Evolutionary conservation across 2,888 invertebrate species (phyloP), one percentile per base, ranked within the genome.

Genomic region (Notodonta dromedarius): DNA sequence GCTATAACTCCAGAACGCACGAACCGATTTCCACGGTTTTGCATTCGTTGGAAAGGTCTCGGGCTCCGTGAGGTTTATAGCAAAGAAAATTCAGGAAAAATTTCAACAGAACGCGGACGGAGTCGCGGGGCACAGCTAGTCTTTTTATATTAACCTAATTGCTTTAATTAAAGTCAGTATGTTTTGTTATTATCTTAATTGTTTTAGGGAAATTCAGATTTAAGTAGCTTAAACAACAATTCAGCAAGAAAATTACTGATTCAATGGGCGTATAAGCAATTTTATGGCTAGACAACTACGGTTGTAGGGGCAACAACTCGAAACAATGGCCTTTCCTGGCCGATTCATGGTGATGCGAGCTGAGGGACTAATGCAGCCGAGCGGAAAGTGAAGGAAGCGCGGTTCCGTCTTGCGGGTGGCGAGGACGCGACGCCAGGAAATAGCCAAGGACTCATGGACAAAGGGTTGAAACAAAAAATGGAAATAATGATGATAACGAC

Each of bases 341-440:
- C 78, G 67, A 69, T 74, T 77, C 79, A 79, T 77, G 70, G 74
- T 73, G 76, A 70, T 68, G 55, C 57, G 59, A 58, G 56, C 72
- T 64, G 78, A 77, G 80, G 79, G 77, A 76, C 74, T 75, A 71
- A 82, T 65, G 69, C 86, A 87, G 67, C 81, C 76, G 73, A 83
- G 82, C 83, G 86, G 85, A 87, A 88, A 87, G 78, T 82, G 76
- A 81, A 89, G 85, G 86, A 86, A 88, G 83, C 85, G 84, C 71
- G 85, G 83, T 89, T 91, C 89, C 89, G 87, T 84, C 80, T 77
- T 76, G 78, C 74, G 71, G 67, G 64, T 66, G 76, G 73, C 65
- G 68, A 71, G 74, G 77, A 79, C 74, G 73, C 73, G 73, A 66
- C 71, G 71, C 65, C 76, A 76, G 79, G 76, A 78, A 75, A 77